Evolutionary conservation across 2,888 invertebrate genomes (phyloP).

Genomic region (Aphodius granarius): DNA sequence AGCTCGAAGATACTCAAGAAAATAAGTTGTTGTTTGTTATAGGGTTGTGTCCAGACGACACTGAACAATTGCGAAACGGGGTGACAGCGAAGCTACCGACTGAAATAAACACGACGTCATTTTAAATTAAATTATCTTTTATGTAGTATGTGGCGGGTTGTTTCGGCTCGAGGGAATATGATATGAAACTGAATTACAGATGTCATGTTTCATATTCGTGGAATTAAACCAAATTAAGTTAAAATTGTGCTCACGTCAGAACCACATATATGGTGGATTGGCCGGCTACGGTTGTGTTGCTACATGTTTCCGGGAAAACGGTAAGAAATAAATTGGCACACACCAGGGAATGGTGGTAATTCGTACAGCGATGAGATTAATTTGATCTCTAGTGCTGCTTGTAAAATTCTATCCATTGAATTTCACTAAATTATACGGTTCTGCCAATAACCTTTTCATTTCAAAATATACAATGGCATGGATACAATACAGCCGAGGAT

Average conservation of each 20-base stretch:
- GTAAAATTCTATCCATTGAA: no score
- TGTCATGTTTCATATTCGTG: not conserved
- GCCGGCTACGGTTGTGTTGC: not conserved
- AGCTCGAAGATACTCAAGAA: no score
- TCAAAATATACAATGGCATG: no score
- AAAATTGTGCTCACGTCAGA: not conserved
- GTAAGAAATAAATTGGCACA: not conserved
- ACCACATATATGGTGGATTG: not conserved
- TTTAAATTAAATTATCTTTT: not conserved
- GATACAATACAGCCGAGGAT: no score
- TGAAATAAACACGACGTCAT: not conserved
- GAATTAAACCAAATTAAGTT: not conserved
- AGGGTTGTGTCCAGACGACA: not conserved
- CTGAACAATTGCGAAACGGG: not conserved
- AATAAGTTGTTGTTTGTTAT: no score
- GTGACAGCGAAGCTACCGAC: not conserved
- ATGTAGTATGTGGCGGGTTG: not conserved
- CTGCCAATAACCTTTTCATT: no score
- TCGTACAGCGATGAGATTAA: not conserved
- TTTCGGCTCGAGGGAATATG: not conserved
- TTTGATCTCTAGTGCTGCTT: not conserved
- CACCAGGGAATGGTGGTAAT: not conserved
- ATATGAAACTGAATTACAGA: not conserved
- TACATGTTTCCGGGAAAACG: not conserved
- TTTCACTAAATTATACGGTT: no score